These are phyloP conservation scores for Lordiphosa mommai DNA, from an alignment of 1,140 invertebrate species.

Conservation along the genomic window DNA sequence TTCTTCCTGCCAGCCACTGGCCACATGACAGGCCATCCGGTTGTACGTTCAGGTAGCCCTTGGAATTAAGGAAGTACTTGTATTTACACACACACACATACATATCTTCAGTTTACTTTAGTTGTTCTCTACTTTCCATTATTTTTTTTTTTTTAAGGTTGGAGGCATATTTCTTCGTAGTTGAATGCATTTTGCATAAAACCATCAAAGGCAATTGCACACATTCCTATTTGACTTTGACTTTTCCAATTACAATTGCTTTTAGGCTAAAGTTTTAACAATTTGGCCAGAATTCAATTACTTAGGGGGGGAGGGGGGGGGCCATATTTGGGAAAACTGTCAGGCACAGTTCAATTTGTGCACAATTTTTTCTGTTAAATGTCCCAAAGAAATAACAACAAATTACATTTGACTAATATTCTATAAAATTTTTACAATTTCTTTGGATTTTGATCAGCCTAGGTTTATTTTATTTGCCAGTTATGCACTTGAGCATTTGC, in stretches of 20 bases:
- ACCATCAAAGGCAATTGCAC: constrained; percentile 1
- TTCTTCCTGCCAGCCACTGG: constrained; percentile 12
- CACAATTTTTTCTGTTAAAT: too few species aligned
- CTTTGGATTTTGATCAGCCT: too few species aligned
- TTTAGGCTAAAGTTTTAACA: background rate
- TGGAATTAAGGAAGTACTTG: background rate
- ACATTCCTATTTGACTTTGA: background rate
- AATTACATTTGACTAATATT: too few species aligned
- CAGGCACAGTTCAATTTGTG: too few species aligned
- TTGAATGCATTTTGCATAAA: constrained; percentile 1
- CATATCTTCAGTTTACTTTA: constrained; percentile 39
- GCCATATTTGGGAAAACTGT: background rate
- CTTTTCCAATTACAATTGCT: background rate
- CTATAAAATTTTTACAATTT: too few species aligned
- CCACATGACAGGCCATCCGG: constrained; percentile 27
- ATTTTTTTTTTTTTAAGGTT: too few species aligned
- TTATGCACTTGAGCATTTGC: too few species aligned
- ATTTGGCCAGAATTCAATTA: background rate
- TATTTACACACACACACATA: background rate
- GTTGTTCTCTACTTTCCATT: constrained; percentile 7
- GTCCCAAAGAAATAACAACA: too few species aligned
- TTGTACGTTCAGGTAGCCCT: background rate
- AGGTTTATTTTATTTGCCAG: too few species aligned
- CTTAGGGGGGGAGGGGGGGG: background rate
- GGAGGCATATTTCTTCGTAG: too few species aligned